Conservation (phyloP, 2,113 vertebrate genomes). For the Brienomyrus longianalis region DNA sequence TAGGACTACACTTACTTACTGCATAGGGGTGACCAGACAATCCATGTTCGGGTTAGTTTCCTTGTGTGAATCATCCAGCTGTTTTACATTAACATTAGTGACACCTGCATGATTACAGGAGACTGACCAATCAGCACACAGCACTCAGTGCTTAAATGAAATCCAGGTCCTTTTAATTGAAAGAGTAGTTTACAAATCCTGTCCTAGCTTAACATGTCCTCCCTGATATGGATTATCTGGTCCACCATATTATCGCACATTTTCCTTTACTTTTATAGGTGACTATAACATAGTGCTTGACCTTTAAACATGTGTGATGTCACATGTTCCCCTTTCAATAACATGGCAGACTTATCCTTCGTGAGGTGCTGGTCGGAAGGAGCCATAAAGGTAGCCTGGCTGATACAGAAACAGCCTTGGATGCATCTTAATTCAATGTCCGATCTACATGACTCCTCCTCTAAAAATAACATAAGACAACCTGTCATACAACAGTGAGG, state of each 20-base stretch:
- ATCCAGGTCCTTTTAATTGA: neutral
- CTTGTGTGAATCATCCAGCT: neutral
- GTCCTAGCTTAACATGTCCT: neutral
- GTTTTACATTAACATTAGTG: neutral
- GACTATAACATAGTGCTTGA: neutral
- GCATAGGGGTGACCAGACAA: neutral
- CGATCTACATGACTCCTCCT: neutral
- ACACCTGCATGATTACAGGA: neutral
- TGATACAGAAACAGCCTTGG: neutral
- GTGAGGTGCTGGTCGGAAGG: neutral
- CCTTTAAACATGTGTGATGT: neutral
- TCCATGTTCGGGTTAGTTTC: neutral
- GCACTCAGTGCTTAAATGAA: neutral
- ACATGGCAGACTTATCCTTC: neutral
- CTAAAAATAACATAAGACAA: neutral
- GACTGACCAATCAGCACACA: neutral
- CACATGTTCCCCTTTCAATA: neutral
- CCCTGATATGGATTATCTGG: neutral
- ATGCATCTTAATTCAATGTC: neutral
- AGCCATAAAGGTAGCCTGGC: neutral
- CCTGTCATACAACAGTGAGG: neutral
- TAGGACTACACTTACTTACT: neutral
- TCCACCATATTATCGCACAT: neutral
- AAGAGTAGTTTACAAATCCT: neutral
- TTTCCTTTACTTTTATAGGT: neutral